phyloP scores from a whole-genome alignment of 2,113 vertebrate genomes.

The Lucifuga dentata region DNA sequence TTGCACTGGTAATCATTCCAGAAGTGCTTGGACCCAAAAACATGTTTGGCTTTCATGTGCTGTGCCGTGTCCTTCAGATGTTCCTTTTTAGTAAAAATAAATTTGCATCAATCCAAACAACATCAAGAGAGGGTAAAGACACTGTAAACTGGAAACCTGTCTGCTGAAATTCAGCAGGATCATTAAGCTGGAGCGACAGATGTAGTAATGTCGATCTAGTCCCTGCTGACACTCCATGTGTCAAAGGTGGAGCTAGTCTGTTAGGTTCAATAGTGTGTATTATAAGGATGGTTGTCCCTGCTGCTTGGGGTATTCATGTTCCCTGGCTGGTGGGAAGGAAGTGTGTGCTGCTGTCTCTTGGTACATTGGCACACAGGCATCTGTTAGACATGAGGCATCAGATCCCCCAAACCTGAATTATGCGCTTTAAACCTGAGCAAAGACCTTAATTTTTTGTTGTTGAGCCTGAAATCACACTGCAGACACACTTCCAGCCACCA shows the following conservation, averaged over 20 bases:
- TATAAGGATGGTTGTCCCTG: constrained; percentile 28
- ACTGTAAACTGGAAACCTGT: constrained; percentile 8
- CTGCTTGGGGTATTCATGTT: constrained; percentile 11
- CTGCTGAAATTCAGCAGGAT: constrained; percentile 28
- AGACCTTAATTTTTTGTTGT: not conserved
- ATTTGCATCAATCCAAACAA: constrained; percentile 24
- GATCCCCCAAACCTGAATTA: constrained; percentile 35
- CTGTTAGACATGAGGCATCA: constrained; percentile 31
- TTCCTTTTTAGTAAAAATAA: constrained; percentile 28
- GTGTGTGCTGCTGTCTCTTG: constrained; percentile 21
- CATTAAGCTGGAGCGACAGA: constrained; percentile 35
- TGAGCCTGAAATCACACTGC: constrained; percentile 25
- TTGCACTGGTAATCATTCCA: constrained; percentile 47
- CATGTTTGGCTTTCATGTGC: constrained; percentile 46
- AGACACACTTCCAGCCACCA: not conserved
- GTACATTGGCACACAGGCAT: constrained; percentile 50
- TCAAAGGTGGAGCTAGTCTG: constrained; percentile 45
- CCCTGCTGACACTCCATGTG: constrained; percentile 33
- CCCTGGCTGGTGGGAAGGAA: constrained; percentile 9
- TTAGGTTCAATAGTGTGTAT: constrained; percentile 54
- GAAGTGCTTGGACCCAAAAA: constrained; percentile 43
- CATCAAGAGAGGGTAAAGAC: not conserved
- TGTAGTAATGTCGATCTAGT: constrained; percentile 25
- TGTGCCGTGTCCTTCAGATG: constrained; percentile 25
- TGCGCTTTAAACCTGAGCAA: constrained; percentile 3